Conservation (phyloP, 2,113 vertebrate species). For the Puffinus mauretanicus region DNA sequence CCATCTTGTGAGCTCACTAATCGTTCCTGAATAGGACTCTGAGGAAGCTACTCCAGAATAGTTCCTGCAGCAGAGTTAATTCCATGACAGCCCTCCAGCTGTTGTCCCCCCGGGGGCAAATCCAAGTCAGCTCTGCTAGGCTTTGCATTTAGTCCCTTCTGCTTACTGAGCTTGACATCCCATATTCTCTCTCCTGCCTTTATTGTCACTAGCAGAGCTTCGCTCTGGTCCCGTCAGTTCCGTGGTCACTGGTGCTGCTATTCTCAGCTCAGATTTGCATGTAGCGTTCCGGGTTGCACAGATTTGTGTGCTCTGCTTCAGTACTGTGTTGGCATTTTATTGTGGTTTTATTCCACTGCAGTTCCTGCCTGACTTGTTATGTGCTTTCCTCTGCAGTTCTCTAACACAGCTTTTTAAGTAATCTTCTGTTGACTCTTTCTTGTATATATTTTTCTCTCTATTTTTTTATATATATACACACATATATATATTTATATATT, state of each 20-base stretch:
- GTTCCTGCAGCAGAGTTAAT: slow-evolving; percentile 45
- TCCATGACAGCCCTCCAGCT: slow-evolving; percentile 22
- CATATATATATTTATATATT: background rate
- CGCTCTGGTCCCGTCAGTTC: background rate
- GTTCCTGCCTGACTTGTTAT: slow-evolving; percentile 53
- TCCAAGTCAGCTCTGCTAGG: background rate
- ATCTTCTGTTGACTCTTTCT: background rate
- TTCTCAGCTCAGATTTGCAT: slow-evolving; percentile 47
- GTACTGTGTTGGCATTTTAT: slow-evolving; percentile 50
- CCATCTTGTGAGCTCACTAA: slow-evolving; percentile 52
- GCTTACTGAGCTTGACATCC: background rate
- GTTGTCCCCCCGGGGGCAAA: background rate
- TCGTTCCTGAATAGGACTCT: slow-evolving; percentile 45
- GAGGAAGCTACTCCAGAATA: slow-evolving; percentile 18
- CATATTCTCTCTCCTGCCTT: background rate
- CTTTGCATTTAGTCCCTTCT: background rate
- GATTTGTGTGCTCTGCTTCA: slow-evolving; percentile 41
- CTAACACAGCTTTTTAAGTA: slow-evolving; percentile 38
- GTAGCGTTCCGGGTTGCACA: background rate
- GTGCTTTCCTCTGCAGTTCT: slow-evolving; percentile 50
- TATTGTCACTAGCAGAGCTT: background rate
- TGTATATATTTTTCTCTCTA: background rate
- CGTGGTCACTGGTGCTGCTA: background rate
- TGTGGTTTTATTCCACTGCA: slow-evolving; percentile 54
- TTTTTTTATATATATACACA: background rate